Conservation (phyloP, 2,113 vertebrate species). For the Mesocricetus auratus region DNA sequence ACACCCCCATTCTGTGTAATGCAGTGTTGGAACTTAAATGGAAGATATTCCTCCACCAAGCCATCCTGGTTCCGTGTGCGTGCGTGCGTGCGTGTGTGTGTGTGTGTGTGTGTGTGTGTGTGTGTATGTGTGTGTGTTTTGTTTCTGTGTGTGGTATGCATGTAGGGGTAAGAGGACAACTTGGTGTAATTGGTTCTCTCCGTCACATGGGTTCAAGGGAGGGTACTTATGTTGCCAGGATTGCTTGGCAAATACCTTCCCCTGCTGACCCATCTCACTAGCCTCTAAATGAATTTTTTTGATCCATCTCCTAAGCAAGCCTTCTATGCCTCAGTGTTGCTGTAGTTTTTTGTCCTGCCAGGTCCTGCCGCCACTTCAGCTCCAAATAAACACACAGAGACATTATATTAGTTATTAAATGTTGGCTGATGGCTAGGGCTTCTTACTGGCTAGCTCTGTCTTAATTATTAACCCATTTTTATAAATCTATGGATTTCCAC, state of each 20-base stretch:
- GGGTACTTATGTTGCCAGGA: not conserved
- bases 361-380: too few species aligned
- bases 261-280: not conserved
- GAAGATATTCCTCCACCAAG: not conserved
- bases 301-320: not conserved
- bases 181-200: not conserved
- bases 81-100: not conserved
- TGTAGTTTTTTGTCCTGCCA: too few species aligned
- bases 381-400: too few species aligned
- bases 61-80: not conserved
- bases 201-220: not conserved
- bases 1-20: not conserved
- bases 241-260: not conserved
- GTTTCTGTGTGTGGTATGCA: not conserved
- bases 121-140: not conserved
- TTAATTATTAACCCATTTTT: too few species aligned
- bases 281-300: not conserved
- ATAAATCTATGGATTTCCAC: too few species aligned
- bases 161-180: not conserved
- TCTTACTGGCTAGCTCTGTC: too few species aligned
- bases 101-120: not conserved
- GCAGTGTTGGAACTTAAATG: not conserved
- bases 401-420: too few species aligned
- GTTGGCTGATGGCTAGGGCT: too few species aligned
- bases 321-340: not conserved